Conservation (phyloP, 2,113 vertebrate species). For the Corvus cornix region DNA sequence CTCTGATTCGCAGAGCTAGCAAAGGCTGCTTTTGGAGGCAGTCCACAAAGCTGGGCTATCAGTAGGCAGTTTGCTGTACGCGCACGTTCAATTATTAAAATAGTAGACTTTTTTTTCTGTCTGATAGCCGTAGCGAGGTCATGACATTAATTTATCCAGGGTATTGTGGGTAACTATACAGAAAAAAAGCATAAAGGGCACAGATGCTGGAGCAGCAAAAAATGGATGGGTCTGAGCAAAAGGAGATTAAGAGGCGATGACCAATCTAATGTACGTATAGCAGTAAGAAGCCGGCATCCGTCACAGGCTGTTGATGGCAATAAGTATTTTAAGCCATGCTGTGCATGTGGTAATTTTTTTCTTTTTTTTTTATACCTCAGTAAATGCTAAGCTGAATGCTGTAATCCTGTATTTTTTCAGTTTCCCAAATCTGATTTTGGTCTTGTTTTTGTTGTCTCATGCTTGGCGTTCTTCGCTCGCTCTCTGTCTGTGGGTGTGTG, state of each 20-base stretch:
- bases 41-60: conserved; percentile 50
- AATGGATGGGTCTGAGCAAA: conserved; percentile 64
- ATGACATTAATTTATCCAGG: conserved; percentile 75
- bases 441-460: conserved; percentile 35
- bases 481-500: conserved; percentile 44
- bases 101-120: conserved; percentile 61
- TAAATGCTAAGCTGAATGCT: conserved; percentile 28
- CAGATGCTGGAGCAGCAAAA: conserved; percentile 67
- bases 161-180: conserved; percentile 71
- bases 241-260: conserved; percentile 66
- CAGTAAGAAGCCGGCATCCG: conserved; percentile 41
- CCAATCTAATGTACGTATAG: conserved; percentile 53
- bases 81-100: conserved; percentile 75
- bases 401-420: conserved; percentile 6
- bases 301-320: conserved; percentile 54
- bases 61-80: conserved; percentile 66
- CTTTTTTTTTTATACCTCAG: conserved; percentile 11
- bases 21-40: conserved; percentile 35
- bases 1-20: conserved; percentile 56
- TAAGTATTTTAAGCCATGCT: conserved; percentile 52
- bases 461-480: not conserved
- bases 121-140: conserved; percentile 71
- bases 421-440: conserved; percentile 49
- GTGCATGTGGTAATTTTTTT: conserved; percentile 2
- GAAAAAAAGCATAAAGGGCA: conserved; percentile 62